A percentile compares a stretch with the other conserved stretches of the same genome.
Conservation (phyloP, 2,113 vertebrate genomes). For the Scophthalmus maximus region DNA sequence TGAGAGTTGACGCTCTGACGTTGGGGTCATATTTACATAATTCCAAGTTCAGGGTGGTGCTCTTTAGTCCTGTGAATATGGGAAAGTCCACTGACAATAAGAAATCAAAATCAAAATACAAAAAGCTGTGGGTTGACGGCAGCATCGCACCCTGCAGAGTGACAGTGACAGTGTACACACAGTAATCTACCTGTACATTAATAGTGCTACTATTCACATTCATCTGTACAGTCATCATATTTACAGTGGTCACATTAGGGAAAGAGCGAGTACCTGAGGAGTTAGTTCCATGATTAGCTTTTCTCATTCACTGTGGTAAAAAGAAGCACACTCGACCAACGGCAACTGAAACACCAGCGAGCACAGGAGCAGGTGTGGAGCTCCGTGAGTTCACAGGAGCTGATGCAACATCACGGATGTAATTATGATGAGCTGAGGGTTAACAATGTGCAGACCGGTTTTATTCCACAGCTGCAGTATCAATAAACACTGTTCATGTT, state of each 20-base stretch:
- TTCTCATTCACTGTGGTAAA: conserved; percentile 50
- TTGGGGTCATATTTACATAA: conserved; percentile 67
- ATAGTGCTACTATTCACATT: conserved; percentile 79
- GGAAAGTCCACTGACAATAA: conserved; percentile 52
- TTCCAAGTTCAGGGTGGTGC: conserved; percentile 40
- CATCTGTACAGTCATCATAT: conserved; percentile 78
- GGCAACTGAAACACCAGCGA: conserved; percentile 41
- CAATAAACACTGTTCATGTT: conserved; percentile 19
- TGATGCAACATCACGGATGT: conserved; percentile 8
- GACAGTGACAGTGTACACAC: conserved; percentile 66
- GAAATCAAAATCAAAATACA: conserved; percentile 60
- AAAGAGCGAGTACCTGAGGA: conserved; percentile 78
- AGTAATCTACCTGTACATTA: conserved; percentile 77
- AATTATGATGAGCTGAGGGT: background rate
- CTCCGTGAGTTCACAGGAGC: conserved; percentile 14
- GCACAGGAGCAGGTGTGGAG: conserved; percentile 17
- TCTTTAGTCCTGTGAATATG: conserved; percentile 49
- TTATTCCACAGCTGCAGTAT: conserved; percentile 18
- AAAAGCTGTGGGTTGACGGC: conserved; percentile 56
- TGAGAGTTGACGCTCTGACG: conserved; percentile 61
- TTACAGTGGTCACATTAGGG: conserved; percentile 78
- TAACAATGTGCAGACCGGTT: conserved; percentile 13
- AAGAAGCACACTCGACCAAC: conserved; percentile 47
- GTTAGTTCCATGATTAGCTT: conserved; percentile 64
- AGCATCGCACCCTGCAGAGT: conserved; percentile 38